Evolutionary conservation across 2,113 vertebrate genomes (phyloP).

Genomic region (Labeo rohita): DNA sequence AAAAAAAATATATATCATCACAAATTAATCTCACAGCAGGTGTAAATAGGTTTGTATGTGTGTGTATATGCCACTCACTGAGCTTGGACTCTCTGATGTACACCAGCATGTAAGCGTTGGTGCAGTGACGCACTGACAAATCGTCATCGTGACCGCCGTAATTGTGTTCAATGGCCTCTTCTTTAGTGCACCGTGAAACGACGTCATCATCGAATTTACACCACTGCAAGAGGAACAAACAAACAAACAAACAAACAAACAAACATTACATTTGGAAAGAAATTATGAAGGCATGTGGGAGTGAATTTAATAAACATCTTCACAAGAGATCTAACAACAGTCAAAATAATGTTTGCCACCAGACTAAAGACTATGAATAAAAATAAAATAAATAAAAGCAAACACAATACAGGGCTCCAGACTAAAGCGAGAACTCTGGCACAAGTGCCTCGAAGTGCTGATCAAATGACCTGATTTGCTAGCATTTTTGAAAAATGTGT

Average conservation of each 20-base stretch:
- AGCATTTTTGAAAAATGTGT: neutral
- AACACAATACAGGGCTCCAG: slow-evolving; percentile 3
- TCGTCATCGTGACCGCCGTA: slow-evolving; percentile 97
- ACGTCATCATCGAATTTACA: slow-evolving; percentile 98
- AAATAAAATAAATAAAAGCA: neutral
- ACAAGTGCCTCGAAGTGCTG: neutral
- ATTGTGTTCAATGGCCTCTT: slow-evolving; percentile 98
- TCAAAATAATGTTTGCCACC: neutral
- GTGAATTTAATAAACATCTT: neutral
- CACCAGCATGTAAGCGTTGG: slow-evolving; percentile 98
- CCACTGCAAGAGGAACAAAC: slow-evolving; percentile 79
- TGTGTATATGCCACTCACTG: slow-evolving; percentile 78
- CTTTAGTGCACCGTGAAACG: slow-evolving; percentile 96
- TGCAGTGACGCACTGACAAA: slow-evolving; percentile 96
- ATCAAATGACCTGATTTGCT: neutral
- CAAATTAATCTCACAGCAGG: neutral
- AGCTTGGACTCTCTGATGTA: slow-evolving; percentile 98
- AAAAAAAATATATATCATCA: neutral
- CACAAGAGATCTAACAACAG: neutral
- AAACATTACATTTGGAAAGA: slow-evolving; percentile 9
- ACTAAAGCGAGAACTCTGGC: neutral
- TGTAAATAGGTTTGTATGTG: no score
- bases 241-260: neutral
- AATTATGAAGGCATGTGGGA: neutral
- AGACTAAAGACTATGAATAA: neutral